phyloP scores from a whole-genome alignment of 2,113 vertebrate genomes.

The Oophaga pumilio region DNA sequence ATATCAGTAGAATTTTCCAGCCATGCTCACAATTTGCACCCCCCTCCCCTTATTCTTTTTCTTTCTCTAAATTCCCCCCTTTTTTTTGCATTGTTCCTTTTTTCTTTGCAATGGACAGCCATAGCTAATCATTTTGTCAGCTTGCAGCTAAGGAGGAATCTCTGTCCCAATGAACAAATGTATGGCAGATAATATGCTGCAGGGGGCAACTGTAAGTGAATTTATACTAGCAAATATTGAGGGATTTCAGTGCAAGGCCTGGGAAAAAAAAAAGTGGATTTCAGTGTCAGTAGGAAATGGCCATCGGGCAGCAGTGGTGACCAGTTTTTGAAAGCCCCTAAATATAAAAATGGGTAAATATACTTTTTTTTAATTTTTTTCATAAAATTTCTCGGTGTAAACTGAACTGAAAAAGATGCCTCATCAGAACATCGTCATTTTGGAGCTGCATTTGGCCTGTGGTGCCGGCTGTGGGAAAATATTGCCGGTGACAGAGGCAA shows the following conservation, averaged over 20 bases:
- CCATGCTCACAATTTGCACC: conserved; percentile 51
- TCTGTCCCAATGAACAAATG: conserved; percentile 75
- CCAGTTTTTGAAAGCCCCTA: background rate
- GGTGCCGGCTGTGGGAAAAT: background rate
- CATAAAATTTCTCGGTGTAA: background rate
- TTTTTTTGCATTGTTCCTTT: conserved; percentile 69
- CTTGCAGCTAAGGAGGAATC: conserved; percentile 79
- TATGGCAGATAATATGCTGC: conserved; percentile 67
- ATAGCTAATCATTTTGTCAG: conserved; percentile 85
- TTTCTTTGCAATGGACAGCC: conserved; percentile 74
- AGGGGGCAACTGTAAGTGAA: conserved; percentile 65
- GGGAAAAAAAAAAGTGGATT: background rate
- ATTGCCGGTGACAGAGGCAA: background rate
- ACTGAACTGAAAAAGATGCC: background rate
- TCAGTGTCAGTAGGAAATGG: background rate
- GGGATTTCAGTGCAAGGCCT: conserved; percentile 57
- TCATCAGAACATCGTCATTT: background rate
- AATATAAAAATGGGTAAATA: background rate
- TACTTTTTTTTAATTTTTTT: background rate
- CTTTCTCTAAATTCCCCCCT: conserved; percentile 35
- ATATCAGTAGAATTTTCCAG: conserved; percentile 73
- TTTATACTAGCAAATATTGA: conserved; percentile 63
- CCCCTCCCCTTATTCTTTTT: conserved; percentile 53
- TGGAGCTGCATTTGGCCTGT: background rate
- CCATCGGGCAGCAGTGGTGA: background rate